Conservation (phyloP, 2,113 vertebrate species). For the Urocynchramus pylzowi region DNA sequence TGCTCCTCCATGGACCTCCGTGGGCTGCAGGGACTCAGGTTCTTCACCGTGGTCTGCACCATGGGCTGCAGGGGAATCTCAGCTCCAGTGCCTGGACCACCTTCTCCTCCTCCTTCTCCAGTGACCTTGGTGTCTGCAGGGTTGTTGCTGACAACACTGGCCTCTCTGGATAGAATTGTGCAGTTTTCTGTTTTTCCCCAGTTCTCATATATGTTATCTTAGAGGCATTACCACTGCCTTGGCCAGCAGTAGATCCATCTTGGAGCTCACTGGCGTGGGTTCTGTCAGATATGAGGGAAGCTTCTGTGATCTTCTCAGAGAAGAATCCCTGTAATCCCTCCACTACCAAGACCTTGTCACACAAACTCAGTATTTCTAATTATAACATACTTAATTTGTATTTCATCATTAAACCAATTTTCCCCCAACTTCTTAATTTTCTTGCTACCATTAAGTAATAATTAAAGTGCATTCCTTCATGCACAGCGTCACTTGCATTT, state of each 20-base stretch:
- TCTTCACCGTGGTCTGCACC: too few relatives aligned
- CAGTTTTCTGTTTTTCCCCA: neutral
- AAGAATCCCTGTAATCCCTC: neutral
- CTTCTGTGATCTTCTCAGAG: neutral
- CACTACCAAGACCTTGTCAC: neutral
- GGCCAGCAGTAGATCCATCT: neutral
- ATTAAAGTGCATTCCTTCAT: neutral
- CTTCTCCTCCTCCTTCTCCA: too few relatives aligned
- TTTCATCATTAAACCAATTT: neutral
- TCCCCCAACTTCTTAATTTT: neutral
- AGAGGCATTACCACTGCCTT: rapidly evolving
- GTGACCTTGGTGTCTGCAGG: rapidly evolving
- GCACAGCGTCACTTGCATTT: neutral
- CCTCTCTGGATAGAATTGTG: neutral
- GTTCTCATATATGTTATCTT: neutral
- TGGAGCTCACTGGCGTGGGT: too few relatives aligned
- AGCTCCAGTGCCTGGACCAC: neutral
- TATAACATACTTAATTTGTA: neutral
- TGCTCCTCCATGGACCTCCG: neutral
- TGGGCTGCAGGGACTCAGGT: neutral
- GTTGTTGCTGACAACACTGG: neutral
- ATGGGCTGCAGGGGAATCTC: neutral
- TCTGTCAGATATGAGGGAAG: neutral
- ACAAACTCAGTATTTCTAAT: rapidly evolving
- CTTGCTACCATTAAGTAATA: neutral